These are phyloP conservation scores for Linnaemya tessellans DNA, from an alignment of 2,888 invertebrate species.

Conservation along the genomic window DNA sequence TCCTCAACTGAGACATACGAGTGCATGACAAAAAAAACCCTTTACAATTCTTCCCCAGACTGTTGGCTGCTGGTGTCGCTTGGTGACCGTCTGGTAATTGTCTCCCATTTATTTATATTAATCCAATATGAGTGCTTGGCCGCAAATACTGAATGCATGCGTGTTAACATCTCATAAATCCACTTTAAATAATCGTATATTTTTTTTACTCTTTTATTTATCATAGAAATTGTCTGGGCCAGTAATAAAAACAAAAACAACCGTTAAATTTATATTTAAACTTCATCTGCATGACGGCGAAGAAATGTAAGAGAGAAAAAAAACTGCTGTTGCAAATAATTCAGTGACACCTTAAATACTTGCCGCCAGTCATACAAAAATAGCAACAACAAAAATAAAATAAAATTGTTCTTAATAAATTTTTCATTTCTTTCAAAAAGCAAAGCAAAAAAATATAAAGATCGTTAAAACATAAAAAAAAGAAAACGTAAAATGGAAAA, in stretches of 20 bases:
- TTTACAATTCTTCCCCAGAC: constrained; percentile 13
- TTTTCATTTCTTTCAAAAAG: constrained; percentile 30
- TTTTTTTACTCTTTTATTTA: constrained; percentile 38
- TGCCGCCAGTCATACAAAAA: constrained; percentile 55
- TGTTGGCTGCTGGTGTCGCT: neutral
- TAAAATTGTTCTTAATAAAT: constrained; percentile 64
- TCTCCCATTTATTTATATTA: constrained; percentile 23
- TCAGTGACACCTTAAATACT: constrained; percentile 70
- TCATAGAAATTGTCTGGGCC: constrained; percentile 47
- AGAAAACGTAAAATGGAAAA: constrained; percentile 52
- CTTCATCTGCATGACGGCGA: constrained; percentile 37
- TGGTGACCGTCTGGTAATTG: constrained; percentile 31
- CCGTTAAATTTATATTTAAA: constrained; percentile 65
- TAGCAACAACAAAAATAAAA: neutral
- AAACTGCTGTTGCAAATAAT: constrained; percentile 64
- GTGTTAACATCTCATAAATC: constrained; percentile 70
- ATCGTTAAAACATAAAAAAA: neutral
- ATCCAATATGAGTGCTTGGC: constrained; percentile 38
- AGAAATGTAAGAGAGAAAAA: constrained; percentile 61
- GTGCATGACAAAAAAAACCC: neutral
- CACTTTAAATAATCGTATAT: constrained; percentile 54
- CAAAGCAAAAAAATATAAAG: neutral
- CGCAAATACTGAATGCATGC: constrained; percentile 43
- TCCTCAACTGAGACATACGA: neutral
- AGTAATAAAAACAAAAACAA: constrained; percentile 34